phyloP scores from a whole-genome alignment of 1,140 invertebrate genomes.

The Micrasema longulum region DNA sequence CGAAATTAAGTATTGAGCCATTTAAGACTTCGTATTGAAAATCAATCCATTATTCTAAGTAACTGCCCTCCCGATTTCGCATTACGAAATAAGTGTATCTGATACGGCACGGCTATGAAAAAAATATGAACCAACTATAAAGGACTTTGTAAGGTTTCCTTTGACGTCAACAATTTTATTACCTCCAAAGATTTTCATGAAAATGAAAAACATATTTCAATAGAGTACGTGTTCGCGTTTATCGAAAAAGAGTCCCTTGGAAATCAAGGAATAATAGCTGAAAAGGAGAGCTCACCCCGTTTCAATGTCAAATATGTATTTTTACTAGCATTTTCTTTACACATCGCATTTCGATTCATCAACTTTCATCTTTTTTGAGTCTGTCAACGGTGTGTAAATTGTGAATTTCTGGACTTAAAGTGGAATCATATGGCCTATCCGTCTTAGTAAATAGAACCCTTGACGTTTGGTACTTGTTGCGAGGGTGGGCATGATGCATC shows the following conservation, averaged over 20 bases:
- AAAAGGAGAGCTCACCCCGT: not conserved
- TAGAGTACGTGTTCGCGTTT: not conserved
- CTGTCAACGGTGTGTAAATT: slow-evolving; percentile 21
- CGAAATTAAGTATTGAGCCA: no score
- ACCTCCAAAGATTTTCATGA: not conserved
- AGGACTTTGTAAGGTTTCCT: slow-evolving; percentile 9
- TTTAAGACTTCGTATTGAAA: no score
- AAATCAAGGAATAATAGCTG: slow-evolving; percentile 13
- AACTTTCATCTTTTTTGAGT: not conserved
- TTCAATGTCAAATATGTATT: slow-evolving; percentile 16
- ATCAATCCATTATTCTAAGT: no score
- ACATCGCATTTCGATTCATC: slow-evolving; percentile 16
- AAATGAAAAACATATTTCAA: slow-evolving; percentile 26
- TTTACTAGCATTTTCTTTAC: not conserved
- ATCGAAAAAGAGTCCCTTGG: slow-evolving; percentile 13
- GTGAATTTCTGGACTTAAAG: not conserved
- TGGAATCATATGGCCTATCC: not conserved
- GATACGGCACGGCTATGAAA: not conserved
- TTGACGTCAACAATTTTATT: slow-evolving; percentile 13
- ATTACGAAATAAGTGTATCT: not conserved
- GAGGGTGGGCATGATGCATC: slow-evolving; percentile 13
- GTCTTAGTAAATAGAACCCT: slow-evolving; percentile 12
- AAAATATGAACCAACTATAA: no score
- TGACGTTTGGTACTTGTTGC: slow-evolving; percentile 15
- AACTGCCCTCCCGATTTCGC: slow-evolving; percentile 1